Conservation (phyloP, 2,797 vertebrate genomes). For the Anguilla anguilla region DNA sequence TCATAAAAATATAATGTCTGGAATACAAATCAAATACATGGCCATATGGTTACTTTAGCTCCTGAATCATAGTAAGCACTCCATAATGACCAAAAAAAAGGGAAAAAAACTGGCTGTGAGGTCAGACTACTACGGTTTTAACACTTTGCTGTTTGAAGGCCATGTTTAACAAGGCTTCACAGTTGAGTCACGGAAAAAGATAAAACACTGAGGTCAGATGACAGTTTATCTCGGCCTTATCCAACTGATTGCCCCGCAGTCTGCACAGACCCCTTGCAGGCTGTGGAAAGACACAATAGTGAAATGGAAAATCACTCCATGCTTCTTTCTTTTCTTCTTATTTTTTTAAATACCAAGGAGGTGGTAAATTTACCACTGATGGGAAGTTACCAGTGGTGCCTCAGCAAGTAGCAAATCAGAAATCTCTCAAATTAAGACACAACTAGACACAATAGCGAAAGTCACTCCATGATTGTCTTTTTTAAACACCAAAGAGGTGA, state of each 20-base stretch:
- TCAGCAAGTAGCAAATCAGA: too few relatives aligned
- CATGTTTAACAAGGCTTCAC: neutral
- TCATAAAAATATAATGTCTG: neutral
- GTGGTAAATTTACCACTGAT: neutral
- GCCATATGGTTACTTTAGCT: neutral
- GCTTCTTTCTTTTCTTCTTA: neutral
- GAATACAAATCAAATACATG: neutral
- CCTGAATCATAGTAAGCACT: neutral
- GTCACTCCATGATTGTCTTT: neutral
- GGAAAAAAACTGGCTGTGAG: too few relatives aligned
- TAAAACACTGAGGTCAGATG: neutral
- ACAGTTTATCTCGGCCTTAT: neutral
- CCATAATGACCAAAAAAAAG: neutral
- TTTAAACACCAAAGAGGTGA: neutral
- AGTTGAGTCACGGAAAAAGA: slow-evolving; percentile 5
- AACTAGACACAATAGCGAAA: slow-evolving; percentile 11
- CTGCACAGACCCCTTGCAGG: neutral
- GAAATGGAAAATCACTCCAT: neutral
- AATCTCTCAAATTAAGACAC: too few relatives aligned
- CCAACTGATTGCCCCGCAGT: neutral
- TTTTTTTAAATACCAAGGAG: neutral
- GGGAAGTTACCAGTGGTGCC: neutral
- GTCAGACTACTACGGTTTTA: neutral
- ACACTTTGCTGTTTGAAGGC: neutral
- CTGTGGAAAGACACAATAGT: slow-evolving; percentile 6